A percentile compares a stretch with the other conserved stretches of the same genome.
Conservation (phyloP, 2,797 vertebrate genomes). For the Hipposideros larvatus region DNA sequence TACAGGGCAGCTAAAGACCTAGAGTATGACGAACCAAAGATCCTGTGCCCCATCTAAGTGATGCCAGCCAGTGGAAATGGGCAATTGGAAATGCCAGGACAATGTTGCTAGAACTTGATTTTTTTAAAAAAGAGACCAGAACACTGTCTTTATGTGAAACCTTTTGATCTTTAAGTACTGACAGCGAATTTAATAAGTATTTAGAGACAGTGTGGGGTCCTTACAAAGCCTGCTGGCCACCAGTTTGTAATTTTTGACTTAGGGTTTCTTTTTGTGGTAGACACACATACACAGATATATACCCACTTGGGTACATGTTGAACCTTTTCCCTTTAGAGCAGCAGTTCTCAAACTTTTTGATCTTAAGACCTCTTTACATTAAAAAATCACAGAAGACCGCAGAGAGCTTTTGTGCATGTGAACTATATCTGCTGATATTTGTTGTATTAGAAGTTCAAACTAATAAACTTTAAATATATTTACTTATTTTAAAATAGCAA, state of each 20-base stretch:
- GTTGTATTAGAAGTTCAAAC: background rate
- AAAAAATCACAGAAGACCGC: slow-evolving; percentile 6
- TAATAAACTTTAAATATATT: background rate
- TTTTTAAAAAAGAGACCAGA: background rate
- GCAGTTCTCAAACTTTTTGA: background rate
- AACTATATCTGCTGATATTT: background rate
- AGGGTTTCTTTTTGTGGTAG: background rate
- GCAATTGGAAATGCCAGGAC: background rate
- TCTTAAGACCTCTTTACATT: background rate
- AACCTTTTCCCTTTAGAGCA: background rate
- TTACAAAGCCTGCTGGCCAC: background rate
- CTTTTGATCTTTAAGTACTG: slow-evolving; percentile 22
- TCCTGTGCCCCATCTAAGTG: background rate
- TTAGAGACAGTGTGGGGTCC: background rate
- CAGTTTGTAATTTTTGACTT: background rate
- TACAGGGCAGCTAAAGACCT: background rate
- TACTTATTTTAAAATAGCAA: slow-evolving; percentile 5
- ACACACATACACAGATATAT: background rate
- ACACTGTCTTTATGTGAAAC: slow-evolving; percentile 1
- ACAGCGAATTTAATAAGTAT: background rate
- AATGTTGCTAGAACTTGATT: background rate
- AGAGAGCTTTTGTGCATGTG: background rate
- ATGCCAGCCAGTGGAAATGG: background rate
- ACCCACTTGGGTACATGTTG: background rate
- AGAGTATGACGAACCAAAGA: background rate